Base-by-base conservation (phyloP, 2,888 invertebrate species). In the Drymonia ruficornis region DNA sequence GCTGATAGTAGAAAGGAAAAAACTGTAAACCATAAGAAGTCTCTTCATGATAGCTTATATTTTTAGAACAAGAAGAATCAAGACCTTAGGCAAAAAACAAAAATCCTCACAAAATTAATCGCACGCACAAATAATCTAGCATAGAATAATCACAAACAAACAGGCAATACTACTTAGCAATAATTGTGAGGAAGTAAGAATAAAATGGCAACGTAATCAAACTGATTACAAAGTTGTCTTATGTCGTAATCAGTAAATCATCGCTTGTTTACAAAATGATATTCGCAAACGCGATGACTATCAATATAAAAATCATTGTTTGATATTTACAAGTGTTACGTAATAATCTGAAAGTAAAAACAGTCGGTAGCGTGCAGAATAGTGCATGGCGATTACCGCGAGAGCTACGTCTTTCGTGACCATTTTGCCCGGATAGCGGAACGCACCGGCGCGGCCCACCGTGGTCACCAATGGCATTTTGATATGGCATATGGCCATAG, bases 391-490 rank as follows among this genome's bases (percentile, higher is more conserved):
- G 63, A 72, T 77, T 72, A 56, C 68, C 68, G 60, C 56, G 57
- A 53, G 62, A 68, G 63, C 69, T 65, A 66, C 68, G 75, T 69
- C 68, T 76, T 71, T 76, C 77, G 74, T 81, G 83, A 81, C 83
- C 81, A 78, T 73, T 77, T 78, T 83, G 72, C 67, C 67, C 79
- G 74, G 63, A 65, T 67, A 69, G 61, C 74, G 80, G 80, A 83
- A 83, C 82, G n/a, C n/a, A n/a, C n/a, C n/a, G n/a, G n/a, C n/a
- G n/a, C n/a, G 68, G 63, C 67, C 64, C 64, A 59, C 11, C 12
- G 31, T 9, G 2, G 31, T 31, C 31, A 12, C 31, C 31, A 83
- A 81, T 82, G 82, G 71, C 80, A 76, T 65, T 71, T 53, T 8
- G 59, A 60, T 59, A 65, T 51, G 50, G 56, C 38, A 19, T 44